Base-by-base conservation (phyloP, 2,888 invertebrate species). In the Cenopis cana region DNA sequence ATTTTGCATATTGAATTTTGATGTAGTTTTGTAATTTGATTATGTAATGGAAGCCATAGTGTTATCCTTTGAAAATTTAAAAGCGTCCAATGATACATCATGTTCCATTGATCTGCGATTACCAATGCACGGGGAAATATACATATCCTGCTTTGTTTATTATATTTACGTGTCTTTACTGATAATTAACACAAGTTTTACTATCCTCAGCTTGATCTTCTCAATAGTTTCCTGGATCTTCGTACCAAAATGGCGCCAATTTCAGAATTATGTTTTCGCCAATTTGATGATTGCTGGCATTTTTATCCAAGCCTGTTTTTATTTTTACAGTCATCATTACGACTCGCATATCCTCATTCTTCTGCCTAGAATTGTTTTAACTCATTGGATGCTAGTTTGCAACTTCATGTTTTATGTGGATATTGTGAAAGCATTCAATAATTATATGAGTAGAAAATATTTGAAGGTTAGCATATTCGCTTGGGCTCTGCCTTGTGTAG, bases 341-440 rank as follows among this genome's bases (percentile, higher is more conserved):
- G 10, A n/a, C 36, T n/a, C 57, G 1, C 10, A 6, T 20, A 36
- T 50, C 3, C 20, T 67, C 3, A 14, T 67, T 0, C 20, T 67
- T 11, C 10, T 67, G 2, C 66, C 57, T n/a, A 56, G 66, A 50
- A 33, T 33, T 11, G 36, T 67, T 3, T 20, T 67, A 36, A 50
- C 36, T 10, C 49, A 50, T 36, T 67, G 66, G 66, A 29, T 67
- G 1, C 6, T 67, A 9, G 20, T 67, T 1, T 57, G 49, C 11
- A 49, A 20, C 1, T 9, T 66, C 14, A 67, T 67, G 66, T 2
- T 67, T 2, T 57, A 67, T n/a, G 57, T 18, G n/a, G 57, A 57
- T 10, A 33, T 67, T 20, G 66, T 67, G 2, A 49, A 67, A 36
- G 57, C 17, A 18, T 67, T 49, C 49, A 57, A 57, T 11, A 67